phyloP scores from a whole-genome alignment of 2,113 vertebrate species.

The Zosterops borbonicus region DNA sequence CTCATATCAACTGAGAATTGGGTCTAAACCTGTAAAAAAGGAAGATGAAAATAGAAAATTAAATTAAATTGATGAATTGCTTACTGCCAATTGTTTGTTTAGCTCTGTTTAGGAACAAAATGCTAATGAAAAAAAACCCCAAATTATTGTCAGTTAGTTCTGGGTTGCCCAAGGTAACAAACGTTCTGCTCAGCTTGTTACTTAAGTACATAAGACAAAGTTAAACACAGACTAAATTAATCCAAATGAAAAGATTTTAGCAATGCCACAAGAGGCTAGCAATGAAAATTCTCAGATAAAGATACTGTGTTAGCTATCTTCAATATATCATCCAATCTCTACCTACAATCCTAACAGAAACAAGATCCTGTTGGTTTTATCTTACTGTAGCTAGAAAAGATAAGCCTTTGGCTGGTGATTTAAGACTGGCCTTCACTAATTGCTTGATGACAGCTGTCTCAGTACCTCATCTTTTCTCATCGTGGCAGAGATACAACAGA shows the following conservation, averaged over 20 bases:
- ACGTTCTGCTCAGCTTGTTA: neutral
- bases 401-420: neutral
- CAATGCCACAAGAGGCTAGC: neutral
- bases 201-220: neutral
- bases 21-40: neutral
- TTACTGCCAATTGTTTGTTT: neutral
- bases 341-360: neutral
- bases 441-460: neutral
- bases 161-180: neutral
- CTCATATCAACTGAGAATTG: neutral
- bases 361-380: neutral
- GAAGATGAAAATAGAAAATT: neutral
- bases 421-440: neutral
- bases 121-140: neutral
- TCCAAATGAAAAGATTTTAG: neutral
- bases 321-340: neutral
- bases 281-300: neutral
- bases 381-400: neutral
- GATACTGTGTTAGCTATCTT: neutral
- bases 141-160: neutral
- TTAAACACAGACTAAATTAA: neutral
- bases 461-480: neutral
- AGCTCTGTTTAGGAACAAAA: neutral
- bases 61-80: neutral
- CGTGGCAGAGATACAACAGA: neutral